phyloP scores from a whole-genome alignment of 2,888 invertebrate species.

The Myopa testacea region DNA sequence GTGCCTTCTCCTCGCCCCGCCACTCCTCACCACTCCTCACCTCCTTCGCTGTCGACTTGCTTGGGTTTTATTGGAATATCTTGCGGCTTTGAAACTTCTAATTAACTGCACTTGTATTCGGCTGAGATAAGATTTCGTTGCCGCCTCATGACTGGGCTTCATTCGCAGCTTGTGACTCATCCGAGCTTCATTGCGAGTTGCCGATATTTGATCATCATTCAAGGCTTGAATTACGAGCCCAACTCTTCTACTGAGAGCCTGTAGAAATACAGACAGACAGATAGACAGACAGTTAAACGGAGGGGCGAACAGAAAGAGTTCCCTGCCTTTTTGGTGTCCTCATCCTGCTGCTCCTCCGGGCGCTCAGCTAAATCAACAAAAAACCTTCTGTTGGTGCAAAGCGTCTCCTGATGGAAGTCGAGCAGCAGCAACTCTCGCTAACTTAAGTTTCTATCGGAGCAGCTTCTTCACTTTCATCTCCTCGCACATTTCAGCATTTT shows the following conservation, averaged over 20 bases:
- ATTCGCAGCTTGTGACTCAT: neutral
- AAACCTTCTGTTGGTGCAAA: too few relatives aligned
- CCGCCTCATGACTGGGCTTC: neutral
- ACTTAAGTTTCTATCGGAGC: constrained; percentile 7
- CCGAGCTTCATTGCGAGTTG: neutral
- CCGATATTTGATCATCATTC: neutral
- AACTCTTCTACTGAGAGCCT: neutral
- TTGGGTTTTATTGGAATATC: neutral
- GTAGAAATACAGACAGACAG: too few relatives aligned
- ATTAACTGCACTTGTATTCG: neutral
- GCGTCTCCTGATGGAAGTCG: neutral
- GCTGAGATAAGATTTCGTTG: neutral
- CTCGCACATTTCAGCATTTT: too few relatives aligned
- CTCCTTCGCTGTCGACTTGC: neutral
- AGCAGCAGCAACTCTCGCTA: constrained; percentile 25
- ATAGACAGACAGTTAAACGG: too few relatives aligned
- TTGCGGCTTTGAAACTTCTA: neutral
- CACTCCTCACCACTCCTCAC: neutral
- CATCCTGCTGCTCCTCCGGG: too few relatives aligned
- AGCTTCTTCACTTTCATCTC: neutral
- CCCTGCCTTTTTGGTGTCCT: too few relatives aligned
- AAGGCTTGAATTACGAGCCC: constrained; percentile 9
- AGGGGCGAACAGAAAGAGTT: too few relatives aligned
- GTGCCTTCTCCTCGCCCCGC: neutral
- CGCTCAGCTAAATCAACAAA: too few relatives aligned